Conservation (phyloP, 2,113 vertebrate genomes). For the Pimephales promelas region DNA sequence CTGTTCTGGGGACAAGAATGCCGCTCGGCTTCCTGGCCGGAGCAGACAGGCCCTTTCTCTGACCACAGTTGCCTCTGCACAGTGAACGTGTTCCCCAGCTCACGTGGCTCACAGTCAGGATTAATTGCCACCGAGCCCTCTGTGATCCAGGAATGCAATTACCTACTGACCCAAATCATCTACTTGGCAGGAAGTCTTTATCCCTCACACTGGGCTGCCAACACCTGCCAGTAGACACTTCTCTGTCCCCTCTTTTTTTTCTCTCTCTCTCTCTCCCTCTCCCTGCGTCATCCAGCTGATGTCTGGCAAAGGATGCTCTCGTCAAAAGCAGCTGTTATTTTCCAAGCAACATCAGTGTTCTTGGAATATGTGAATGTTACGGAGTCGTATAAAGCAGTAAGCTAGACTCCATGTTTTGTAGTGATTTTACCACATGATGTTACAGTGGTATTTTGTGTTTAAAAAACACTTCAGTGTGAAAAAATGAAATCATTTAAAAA, state of each 20-base stretch:
- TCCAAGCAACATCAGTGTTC: conserved; percentile 2
- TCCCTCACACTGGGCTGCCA: conserved; percentile 51
- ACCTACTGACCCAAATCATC: conserved; percentile 77
- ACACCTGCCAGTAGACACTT: conserved; percentile 50
- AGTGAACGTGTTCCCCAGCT: conserved; percentile 55
- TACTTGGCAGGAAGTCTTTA: conserved; percentile 62
- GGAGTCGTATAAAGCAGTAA: neutral
- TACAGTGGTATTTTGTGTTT: neutral
- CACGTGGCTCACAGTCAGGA: conserved; percentile 62
- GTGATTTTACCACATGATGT: neutral
- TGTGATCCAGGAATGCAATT: conserved; percentile 72
- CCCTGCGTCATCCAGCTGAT: conserved; percentile 2
- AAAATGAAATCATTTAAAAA: too few species aligned
- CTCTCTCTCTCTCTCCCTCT: conserved; percentile 25
- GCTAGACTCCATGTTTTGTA: neutral
- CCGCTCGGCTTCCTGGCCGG: neutral
- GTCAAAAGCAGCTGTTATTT: conserved; percentile 27
- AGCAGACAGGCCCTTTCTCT: conserved; percentile 4
- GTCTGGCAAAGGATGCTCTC: neutral
- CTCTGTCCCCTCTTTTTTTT: conserved; percentile 32
- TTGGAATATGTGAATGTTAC: neutral
- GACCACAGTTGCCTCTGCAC: conserved; percentile 32
- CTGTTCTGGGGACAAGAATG: neutral
- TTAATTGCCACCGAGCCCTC: conserved; percentile 71
- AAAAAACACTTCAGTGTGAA: too few species aligned